A percentile compares a stretch with the other conserved stretches of the same genome.
Conservation (phyloP, 2,888 invertebrate species). For the Brenthis ino region DNA sequence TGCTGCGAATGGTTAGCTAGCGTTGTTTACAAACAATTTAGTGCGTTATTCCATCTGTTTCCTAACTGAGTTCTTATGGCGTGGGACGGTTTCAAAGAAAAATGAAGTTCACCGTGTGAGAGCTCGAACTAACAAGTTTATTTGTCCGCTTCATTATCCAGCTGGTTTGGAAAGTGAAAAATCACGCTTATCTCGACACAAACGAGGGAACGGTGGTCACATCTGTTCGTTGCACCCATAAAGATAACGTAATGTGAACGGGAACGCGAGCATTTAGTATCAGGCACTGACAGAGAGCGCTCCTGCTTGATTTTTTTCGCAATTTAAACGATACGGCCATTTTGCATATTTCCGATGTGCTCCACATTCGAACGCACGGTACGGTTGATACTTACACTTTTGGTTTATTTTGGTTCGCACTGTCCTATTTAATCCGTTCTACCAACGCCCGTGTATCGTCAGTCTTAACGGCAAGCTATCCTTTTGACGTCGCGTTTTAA, state of each 20-base stretch:
- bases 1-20: conserved; percentile 50
- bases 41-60: conserved; percentile 38
- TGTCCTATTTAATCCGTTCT: conserved; percentile 82
- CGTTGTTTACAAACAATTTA: conserved; percentile 72
- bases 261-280: conserved; percentile 72
- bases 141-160: conserved; percentile 73
- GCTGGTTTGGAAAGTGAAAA: conserved; percentile 79
- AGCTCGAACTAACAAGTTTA: conserved; percentile 65
- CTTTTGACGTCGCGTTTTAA: conserved; percentile 68
- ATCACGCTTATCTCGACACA: conserved; percentile 78
- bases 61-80: conserved; percentile 36
- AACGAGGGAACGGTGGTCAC: conserved; percentile 75
- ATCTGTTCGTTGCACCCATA: conserved; percentile 82
- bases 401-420: conserved; percentile 80
- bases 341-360: conserved; percentile 79
- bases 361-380: conserved; percentile 80
- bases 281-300: conserved; percentile 66
- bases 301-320: conserved; percentile 44
- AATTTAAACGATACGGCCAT: conserved; percentile 57
- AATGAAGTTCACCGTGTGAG: conserved; percentile 66
- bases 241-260: conserved; percentile 77
- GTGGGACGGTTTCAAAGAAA: conserved; percentile 55
- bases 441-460: conserved; percentile 69
- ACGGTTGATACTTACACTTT: conserved; percentile 73
- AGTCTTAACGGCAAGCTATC: conserved; percentile 73